Conservation (phyloP, 2,113 vertebrate genomes). For the Engystomops pustulosus region DNA sequence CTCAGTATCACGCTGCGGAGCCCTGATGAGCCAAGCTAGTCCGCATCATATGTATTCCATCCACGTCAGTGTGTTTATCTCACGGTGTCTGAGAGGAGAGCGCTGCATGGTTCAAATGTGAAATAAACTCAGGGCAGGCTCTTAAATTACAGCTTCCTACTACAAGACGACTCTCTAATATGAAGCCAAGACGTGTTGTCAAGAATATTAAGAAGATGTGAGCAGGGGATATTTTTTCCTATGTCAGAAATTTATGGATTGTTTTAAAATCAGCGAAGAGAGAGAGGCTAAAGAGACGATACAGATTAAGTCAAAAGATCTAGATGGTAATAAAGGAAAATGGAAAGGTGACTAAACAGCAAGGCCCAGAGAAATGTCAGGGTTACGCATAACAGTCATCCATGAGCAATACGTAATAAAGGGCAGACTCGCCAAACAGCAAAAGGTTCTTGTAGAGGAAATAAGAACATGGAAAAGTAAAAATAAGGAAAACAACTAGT, state of each 20-base stretch:
- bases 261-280: slow-evolving; percentile 38
- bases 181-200: slow-evolving; percentile 8
- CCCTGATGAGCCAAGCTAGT: neutral
- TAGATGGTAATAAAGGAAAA: slow-evolving; percentile 12
- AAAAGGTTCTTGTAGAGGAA: neutral
- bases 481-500: neutral
- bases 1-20: neutral
- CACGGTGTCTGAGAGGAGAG: slow-evolving; percentile 36
- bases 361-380: neutral
- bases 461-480: neutral
- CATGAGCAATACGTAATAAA: neutral
- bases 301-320: slow-evolving; percentile 11
- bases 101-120: slow-evolving; percentile 38
- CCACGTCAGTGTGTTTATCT: slow-evolving; percentile 36
- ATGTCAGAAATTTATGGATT: slow-evolving; percentile 39
- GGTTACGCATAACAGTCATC: neutral
- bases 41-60: slow-evolving; percentile 20
- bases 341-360: neutral
- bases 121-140: slow-evolving; percentile 48
- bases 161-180: slow-evolving; percentile 41
- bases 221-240: slow-evolving; percentile 17
- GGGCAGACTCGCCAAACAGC: neutral
- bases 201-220: slow-evolving; percentile 43
- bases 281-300: neutral
- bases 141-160: slow-evolving; percentile 49